A percentile compares a stretch with the other conserved stretches of the same genome.
Evolutionary conservation across 2,113 vertebrate genomes (phyloP).

Genomic region (Pituophis catenifer): DNA sequence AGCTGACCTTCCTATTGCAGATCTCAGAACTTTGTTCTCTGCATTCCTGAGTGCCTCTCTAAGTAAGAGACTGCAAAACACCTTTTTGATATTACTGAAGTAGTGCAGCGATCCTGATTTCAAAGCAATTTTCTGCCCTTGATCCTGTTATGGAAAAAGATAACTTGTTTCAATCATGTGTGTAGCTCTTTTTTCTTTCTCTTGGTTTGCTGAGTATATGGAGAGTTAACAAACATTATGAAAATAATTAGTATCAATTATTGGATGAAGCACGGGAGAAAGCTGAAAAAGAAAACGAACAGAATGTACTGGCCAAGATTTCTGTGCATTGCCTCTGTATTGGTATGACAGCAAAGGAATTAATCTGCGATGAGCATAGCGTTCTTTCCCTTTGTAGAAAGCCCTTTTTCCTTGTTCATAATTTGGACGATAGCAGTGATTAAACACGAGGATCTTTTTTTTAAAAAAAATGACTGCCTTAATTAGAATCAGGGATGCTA

Average conservation of each 20-base stretch:
- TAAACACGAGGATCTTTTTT: not conserved
- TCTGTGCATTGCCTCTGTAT: constrained; percentile 9
- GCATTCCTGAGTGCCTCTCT: not conserved
- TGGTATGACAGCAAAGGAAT: constrained; percentile 21
- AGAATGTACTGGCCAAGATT: constrained; percentile 40
- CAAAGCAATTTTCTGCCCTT: not conserved
- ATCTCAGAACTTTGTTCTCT: not conserved
- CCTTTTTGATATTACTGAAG: not conserved
- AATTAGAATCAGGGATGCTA: not conserved
- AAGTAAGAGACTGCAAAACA: not conserved
- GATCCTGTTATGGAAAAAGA: not conserved
- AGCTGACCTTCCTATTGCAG: not conserved
- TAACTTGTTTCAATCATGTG: too few relatives aligned
- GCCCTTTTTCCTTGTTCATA: not conserved
- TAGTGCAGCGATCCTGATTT: not conserved
- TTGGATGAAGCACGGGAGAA: not conserved
- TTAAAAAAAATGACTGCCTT: not conserved
- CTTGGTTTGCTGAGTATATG: constrained; percentile 16
- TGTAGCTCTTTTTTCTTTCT: not conserved
- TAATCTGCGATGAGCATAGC: constrained; percentile 43
- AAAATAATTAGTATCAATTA: constrained; percentile 45
- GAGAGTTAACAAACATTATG: constrained; percentile 17
- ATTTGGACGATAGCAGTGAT: constrained; percentile 33
- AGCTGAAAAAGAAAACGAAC: constrained; percentile 15
- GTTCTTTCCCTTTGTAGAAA: not conserved